Conservation (phyloP, 2,113 vertebrate genomes). For the Stegastes partitus region DNA sequence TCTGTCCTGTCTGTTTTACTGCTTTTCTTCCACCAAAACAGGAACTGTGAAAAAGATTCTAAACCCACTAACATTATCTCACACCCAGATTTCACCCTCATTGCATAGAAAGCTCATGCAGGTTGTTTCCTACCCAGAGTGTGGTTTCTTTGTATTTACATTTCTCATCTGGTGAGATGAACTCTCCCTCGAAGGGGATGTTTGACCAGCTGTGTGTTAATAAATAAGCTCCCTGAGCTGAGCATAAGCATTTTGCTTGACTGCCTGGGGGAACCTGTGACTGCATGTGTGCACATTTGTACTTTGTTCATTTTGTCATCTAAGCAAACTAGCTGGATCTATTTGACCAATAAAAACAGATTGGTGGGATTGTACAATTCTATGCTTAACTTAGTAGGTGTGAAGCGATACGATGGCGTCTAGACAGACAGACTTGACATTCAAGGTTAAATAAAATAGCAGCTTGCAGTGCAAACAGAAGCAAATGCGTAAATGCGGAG, state of each 20-base stretch:
- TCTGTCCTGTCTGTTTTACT: background rate
- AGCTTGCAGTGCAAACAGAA: background rate
- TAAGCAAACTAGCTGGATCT: conserved; percentile 3
- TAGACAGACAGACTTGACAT: background rate
- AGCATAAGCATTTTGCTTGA: conserved; percentile 2
- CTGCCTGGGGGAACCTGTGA: background rate
- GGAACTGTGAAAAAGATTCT: background rate
- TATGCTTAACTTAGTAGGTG: background rate
- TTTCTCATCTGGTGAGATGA: conserved; percentile 39
- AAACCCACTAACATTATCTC: background rate
- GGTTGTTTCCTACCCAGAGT: background rate
- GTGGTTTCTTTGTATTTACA: conserved; percentile 28
- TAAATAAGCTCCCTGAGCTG: conserved; percentile 5
- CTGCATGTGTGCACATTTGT: background rate
- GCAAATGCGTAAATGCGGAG: background rate
- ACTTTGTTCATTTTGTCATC: background rate
- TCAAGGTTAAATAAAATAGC: no score
- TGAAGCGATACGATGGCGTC: background rate
- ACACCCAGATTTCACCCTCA: background rate
- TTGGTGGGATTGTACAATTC: background rate
- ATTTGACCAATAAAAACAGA: background rate
- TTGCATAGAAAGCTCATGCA: background rate
- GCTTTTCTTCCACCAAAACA: background rate
- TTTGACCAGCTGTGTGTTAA: conserved; percentile 65
- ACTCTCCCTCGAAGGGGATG: conserved; percentile 16